A percentile compares a stretch with the other conserved stretches of the same genome.
phyloP scores from a whole-genome alignment of 35 echinoderm and acorn worm genomes.

The Strongylocentrotus purpuratus region DNA sequence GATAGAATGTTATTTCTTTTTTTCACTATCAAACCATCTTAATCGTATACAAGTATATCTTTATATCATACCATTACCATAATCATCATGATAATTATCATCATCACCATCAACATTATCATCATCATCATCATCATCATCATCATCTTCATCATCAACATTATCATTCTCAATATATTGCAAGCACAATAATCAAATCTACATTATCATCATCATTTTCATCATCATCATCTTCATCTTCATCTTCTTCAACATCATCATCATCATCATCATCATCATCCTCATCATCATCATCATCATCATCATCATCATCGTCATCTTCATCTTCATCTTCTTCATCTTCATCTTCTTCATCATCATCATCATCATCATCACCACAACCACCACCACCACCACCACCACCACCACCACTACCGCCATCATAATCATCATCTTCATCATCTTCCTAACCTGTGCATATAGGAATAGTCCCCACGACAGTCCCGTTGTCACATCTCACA shows the following conservation, averaged over 20 bases:
- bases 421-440: constrained; percentile 41
- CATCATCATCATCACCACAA: neutral
- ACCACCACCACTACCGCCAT: constrained; percentile 7
- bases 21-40: too few relatives aligned
- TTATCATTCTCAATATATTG: too few relatives aligned
- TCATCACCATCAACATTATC: too few relatives aligned
- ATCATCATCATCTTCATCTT: neutral
- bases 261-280: neutral
- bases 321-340: neutral
- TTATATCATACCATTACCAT: too few relatives aligned
- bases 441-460: constrained; percentile 55
- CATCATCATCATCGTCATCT: neutral
- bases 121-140: too few relatives aligned
- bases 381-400: constrained; percentile 24
- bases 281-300: neutral
- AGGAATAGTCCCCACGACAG: constrained; percentile 38
- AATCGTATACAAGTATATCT: too few relatives aligned
- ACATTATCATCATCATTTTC: neutral
- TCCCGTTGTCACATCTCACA: constrained; percentile 43
- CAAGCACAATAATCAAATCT: too few relatives aligned
- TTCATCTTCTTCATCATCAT: neutral
- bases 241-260: neutral
- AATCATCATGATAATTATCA: too few relatives aligned
- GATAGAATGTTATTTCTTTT: too few relatives aligned
- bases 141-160: too few relatives aligned